These are phyloP conservation scores for Dicrurus megarhynchus DNA, from an alignment of 2,113 vertebrate genomes.

Conservation along the genomic window DNA sequence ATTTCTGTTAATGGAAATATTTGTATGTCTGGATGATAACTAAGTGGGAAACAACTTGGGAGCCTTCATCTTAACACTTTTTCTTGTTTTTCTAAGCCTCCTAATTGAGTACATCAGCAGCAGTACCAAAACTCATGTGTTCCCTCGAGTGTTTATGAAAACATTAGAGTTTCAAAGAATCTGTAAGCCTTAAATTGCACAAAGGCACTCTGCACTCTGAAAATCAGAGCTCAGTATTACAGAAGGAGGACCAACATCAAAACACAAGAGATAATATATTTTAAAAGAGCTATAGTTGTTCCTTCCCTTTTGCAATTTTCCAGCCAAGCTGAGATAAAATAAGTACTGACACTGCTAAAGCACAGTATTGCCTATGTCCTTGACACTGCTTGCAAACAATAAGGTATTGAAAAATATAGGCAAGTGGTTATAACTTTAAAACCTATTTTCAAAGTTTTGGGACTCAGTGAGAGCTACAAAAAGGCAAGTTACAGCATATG, in stretches of 20 bases:
- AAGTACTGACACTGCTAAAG: neutral
- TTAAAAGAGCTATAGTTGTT: neutral
- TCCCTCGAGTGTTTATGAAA: neutral
- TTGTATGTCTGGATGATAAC: neutral
- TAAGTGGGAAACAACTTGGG: neutral
- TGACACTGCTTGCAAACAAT: neutral
- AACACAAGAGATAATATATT: neutral
- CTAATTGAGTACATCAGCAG: neutral
- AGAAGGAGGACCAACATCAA: neutral
- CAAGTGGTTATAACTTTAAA: neutral
- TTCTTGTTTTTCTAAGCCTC: neutral
- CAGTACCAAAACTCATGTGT: neutral
- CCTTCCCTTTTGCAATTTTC: neutral
- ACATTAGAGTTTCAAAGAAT: neutral
- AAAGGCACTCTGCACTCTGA: neutral
- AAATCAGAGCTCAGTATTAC: neutral
- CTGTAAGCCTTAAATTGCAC: neutral
- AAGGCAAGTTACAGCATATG: neutral
- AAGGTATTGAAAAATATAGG: neutral
- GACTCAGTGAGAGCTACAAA: neutral
- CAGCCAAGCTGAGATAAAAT: neutral
- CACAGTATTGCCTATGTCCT: neutral
- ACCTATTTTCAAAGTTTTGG: neutral
- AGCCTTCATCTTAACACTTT: neutral
- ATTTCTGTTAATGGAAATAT: neutral